Evolutionary conservation across 2,797 vertebrate species (phyloP).

Genomic region (Anas georgica): DNA sequence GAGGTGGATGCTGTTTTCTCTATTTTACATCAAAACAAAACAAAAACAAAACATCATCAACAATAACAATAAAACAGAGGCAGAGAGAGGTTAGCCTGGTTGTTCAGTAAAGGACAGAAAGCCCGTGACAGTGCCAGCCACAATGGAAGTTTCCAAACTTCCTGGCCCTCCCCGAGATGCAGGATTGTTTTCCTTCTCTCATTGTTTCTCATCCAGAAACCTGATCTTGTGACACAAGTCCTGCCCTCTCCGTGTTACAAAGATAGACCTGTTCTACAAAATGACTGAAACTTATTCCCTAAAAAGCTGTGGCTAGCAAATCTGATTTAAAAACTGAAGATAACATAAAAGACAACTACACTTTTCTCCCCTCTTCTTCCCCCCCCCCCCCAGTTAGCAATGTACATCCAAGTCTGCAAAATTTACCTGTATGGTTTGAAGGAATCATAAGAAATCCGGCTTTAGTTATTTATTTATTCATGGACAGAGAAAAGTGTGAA

Average conservation of each 20-base stretch:
- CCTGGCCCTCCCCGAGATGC: not conserved
- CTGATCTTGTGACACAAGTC: not conserved
- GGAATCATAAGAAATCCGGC: not conserved
- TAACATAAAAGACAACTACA: not conserved
- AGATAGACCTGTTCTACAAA: not conserved
- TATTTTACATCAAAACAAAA: not conserved
- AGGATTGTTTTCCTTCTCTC: not conserved
- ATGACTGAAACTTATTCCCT: not conserved
- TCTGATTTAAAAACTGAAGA: not conserved
- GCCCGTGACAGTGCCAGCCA: accelerated
- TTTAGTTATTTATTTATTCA: not conserved
- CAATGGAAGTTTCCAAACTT: conserved; percentile 17
- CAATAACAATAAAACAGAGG: not conserved
- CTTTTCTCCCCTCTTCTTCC: too few relatives aligned
- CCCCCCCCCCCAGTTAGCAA: too few relatives aligned
- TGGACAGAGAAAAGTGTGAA: not conserved
- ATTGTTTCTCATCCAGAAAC: not conserved
- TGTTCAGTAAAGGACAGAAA: not conserved
- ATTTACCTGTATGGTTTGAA: not conserved
- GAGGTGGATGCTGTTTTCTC: not conserved
- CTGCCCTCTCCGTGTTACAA: not conserved
- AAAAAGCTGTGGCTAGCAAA: not conserved
- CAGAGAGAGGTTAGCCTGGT: not conserved
- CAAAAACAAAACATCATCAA: too few relatives aligned
- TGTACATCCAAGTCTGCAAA: not conserved